Evolutionary conservation across 2,888 invertebrate genomes (phyloP).

Genomic region (Metalampra italica): DNA sequence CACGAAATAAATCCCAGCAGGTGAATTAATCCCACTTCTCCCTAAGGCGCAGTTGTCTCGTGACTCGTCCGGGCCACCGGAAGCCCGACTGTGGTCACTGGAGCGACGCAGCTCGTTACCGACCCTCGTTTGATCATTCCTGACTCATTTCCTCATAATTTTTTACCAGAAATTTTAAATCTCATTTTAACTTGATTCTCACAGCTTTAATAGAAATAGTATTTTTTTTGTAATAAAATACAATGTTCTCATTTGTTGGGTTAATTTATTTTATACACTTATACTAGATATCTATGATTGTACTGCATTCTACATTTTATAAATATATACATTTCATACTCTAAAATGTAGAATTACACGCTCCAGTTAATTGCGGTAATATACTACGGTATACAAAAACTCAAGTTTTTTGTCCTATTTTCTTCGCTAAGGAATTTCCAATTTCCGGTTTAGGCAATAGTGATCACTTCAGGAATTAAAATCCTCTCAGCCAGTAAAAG

Average conservation of each 20-base stretch:
- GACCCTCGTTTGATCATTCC: conserved; percentile 44
- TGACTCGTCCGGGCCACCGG: conserved; percentile 36
- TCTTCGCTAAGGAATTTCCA: conserved; percentile 45
- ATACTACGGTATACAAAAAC: not conserved
- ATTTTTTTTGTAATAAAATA: not conserved
- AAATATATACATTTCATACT: too few relatives aligned
- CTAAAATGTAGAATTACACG: not conserved
- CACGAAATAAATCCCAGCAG: conserved; percentile 29
- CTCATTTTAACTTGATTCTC: conserved; percentile 49
- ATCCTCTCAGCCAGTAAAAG: too few relatives aligned
- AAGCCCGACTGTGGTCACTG: conserved; percentile 52
- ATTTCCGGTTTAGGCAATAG: conserved; percentile 57
- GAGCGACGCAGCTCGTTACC: conserved; percentile 58
- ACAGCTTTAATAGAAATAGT: conserved; percentile 31
- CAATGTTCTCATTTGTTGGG: not conserved
- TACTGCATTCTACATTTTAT: too few relatives aligned
- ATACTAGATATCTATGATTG: too few relatives aligned
- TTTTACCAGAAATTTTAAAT: conserved; percentile 46
- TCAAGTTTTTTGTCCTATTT: conserved; percentile 9
- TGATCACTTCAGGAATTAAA: too few relatives aligned
- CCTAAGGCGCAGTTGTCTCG: conserved; percentile 13
- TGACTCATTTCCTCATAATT: conserved; percentile 65
- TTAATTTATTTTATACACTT: not conserved
- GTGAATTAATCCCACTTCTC: conserved; percentile 34
- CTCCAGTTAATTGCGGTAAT: not conserved